These are phyloP conservation scores for Indri indri DNA, from an alignment of 2,113 vertebrate genomes.

Conservation along the genomic window DNA sequence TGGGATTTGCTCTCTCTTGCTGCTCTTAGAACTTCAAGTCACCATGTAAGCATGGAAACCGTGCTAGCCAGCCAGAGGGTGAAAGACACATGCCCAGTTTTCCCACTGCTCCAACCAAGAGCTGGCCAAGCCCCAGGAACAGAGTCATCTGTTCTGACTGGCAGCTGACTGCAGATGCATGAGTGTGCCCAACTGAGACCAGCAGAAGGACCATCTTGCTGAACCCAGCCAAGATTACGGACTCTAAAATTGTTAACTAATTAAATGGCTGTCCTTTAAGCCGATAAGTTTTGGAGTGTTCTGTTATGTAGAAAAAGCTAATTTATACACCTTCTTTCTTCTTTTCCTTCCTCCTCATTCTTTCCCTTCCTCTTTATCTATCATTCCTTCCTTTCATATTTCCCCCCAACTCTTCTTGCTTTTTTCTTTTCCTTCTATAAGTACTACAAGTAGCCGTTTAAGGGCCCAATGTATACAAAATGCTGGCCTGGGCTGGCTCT, in stretches of 20 bases:
- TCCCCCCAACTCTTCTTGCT: not conserved
- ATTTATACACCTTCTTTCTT: not conserved
- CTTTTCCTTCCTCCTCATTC: not conserved
- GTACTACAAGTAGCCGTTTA: not conserved
- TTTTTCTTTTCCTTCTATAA: conserved; percentile 9
- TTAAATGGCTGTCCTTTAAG: not conserved
- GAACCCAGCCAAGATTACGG: not conserved
- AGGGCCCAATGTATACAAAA: not conserved
- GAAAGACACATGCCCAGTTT: not conserved
- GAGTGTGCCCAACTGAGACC: not conserved
- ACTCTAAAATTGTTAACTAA: not conserved
- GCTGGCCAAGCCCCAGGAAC: not conserved
- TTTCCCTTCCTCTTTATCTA: not conserved
- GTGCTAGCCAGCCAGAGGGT: not conserved
- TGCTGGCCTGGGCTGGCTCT: not conserved
- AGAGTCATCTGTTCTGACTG: not conserved
- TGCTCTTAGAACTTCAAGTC: not conserved
- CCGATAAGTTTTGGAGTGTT: not conserved
- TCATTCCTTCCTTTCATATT: not conserved
- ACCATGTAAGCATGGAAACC: not conserved
- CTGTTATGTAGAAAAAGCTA: not conserved
- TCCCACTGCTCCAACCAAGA: not conserved
- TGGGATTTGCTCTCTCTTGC: not conserved
- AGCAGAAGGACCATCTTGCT: not conserved
- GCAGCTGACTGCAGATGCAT: not conserved